Base-by-base conservation (phyloP, 1,140 invertebrate genomes). In the Penaeus vannamei region DNA sequence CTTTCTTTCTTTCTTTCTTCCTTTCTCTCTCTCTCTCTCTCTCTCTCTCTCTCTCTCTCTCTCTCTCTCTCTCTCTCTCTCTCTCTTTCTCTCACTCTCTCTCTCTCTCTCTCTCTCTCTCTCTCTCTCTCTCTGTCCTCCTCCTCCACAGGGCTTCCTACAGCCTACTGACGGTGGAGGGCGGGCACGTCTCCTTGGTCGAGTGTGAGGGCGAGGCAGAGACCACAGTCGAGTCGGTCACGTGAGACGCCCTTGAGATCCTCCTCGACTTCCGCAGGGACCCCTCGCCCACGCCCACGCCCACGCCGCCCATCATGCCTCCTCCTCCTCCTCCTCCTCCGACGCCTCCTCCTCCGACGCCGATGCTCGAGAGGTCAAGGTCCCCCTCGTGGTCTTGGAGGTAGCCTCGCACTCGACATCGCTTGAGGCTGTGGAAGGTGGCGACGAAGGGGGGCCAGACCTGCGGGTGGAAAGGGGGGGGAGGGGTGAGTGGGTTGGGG, bases 391-490 rank as follows among this genome's bases (percentile, higher is more conserved):
- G 14, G 61, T 46, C 53, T 12, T 69, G 83, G 22, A 84, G 62
- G 62, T 32, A 69, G 7, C 83, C 62, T 1, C 36, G 0, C 1
- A 62, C 79, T 12, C 72, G 36, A 22, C 86, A 82, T 19, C 80
- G 29, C 36, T 42, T 29, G 22, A 87, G 14, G n/a, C 22, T 81
- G 29, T 80, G 76, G 14, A 86, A 61, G 72, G 76, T 53, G 29
- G 86, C 77, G 36, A 82, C 8, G 23, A 87, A 42, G 14, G 86
- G 77, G n/a, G 86, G 86, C 86, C 86, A 87, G 3, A 87, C 86
- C 86, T 87, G 86, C 3, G 66, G 26, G 19, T 32, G 60, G 46
- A 8, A 42, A 20, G 0, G n/a, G 7, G 36, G 53, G 19, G 42
- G 22, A 5, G 42, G 53, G 19, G 42, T 59, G 0, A n/a, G 36